A percentile compares a stretch with the other conserved stretches of the same genome.
These are phyloP conservation scores for Hybognathus amarus DNA, from an alignment of 2,797 vertebrate species.

Conservation along the genomic window DNA sequence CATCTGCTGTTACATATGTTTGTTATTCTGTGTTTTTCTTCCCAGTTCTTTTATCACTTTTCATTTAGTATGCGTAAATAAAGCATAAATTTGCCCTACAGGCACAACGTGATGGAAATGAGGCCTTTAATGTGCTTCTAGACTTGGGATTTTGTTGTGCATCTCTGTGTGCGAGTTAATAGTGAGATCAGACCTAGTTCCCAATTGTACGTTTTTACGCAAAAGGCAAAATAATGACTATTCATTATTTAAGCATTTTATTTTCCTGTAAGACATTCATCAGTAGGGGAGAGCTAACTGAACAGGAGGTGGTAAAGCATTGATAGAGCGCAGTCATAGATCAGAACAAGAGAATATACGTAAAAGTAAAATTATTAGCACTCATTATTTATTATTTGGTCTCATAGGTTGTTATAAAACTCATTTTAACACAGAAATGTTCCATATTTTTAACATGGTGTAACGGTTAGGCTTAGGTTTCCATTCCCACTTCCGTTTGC, in stretches of 20 bases:
- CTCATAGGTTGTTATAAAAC: background rate
- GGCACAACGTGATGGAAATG: conserved; percentile 47
- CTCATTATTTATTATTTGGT: background rate
- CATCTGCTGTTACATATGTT: conserved; percentile 31
- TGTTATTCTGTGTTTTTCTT: conserved; percentile 45
- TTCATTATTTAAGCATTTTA: conserved; percentile 39
- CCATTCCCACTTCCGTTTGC: background rate
- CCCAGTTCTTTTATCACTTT: conserved; percentile 29
- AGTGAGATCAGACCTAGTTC: conserved; percentile 33
- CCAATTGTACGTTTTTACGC: conserved; percentile 31
- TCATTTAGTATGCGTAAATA: conserved; percentile 48
- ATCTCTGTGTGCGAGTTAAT: conserved; percentile 47
- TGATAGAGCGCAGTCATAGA: conserved; percentile 17
- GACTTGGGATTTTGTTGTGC: conserved; percentile 30
- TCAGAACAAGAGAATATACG: conserved; percentile 11
- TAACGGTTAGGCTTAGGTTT: background rate
- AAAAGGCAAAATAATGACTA: conserved; percentile 40
- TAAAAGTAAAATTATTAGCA: background rate
- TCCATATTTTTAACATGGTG: background rate
- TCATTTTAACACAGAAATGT: background rate
- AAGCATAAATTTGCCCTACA: conserved; percentile 40
- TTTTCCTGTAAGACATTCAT: conserved; percentile 34
- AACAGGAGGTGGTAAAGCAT: conserved; percentile 15
- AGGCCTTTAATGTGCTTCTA: conserved; percentile 44
- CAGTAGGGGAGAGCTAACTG: conserved; percentile 41